These are phyloP conservation scores for Anableps anableps DNA, from an alignment of 2,797 vertebrate species.

Conservation along the genomic window DNA sequence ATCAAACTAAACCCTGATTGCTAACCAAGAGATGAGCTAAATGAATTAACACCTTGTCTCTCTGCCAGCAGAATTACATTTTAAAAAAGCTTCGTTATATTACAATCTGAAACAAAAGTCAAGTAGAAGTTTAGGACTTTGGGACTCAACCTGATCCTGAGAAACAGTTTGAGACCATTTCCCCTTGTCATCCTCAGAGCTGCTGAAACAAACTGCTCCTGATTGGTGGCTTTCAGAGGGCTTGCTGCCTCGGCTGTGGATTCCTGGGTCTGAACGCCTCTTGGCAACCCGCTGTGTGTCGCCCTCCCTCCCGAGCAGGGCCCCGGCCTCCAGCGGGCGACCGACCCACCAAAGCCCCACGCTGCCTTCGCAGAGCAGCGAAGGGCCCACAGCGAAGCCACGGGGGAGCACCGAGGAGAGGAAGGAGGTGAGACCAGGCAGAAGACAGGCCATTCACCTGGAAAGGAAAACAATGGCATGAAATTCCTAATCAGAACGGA, in stretches of 20 bases:
- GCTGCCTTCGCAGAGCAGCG: constrained; percentile 37
- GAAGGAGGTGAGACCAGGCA: constrained; percentile 39
- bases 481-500: neutral
- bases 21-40: no score
- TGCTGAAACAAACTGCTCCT: neutral
- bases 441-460: constrained; percentile 55
- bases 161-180: neutral
- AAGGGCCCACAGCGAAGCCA: constrained; percentile 70
- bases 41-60: no score
- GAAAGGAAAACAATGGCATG: neutral
- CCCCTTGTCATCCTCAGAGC: constrained; percentile 46
- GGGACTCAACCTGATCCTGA: no score
- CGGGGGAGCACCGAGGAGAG: constrained; percentile 57
- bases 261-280: neutral
- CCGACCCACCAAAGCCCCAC: constrained; percentile 77
- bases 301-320: constrained; percentile 49
- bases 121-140: neutral
- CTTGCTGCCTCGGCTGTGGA: neutral
- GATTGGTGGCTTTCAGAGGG: neutral
- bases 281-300: constrained; percentile 27
- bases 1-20: no score
- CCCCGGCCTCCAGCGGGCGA: constrained; percentile 49
- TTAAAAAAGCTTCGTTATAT: no score
- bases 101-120: neutral
- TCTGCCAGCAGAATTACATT: no score